Conservation (phyloP, 2,797 vertebrate genomes). For the Alectoris magna region DNA sequence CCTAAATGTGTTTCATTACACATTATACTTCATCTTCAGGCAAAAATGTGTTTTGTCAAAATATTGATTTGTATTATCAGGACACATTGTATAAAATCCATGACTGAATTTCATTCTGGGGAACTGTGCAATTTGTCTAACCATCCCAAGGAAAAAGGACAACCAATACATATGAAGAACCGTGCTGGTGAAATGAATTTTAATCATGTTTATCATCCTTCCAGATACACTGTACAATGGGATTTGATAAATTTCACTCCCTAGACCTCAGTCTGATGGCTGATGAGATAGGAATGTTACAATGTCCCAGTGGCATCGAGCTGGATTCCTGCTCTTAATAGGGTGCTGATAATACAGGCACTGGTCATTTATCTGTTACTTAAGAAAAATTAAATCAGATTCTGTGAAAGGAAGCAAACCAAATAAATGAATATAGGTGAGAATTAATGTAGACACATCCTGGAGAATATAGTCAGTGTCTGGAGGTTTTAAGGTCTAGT, state of each 20-base stretch:
- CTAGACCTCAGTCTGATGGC: constrained; percentile 60
- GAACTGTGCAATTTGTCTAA: constrained; percentile 65
- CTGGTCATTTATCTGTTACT: constrained; percentile 64
- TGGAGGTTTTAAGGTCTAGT: constrained; percentile 9
- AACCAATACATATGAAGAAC: constrained; percentile 55
- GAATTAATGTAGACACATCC: constrained; percentile 12
- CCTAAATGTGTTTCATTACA: constrained; percentile 50
- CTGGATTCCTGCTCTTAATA: constrained; percentile 66
- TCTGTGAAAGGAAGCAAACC: constrained; percentile 9
- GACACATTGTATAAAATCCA: constrained; percentile 27
- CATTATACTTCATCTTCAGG: constrained; percentile 56
- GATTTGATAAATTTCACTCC: constrained; percentile 73
- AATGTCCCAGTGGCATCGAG: constrained; percentile 62
- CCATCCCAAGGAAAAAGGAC: constrained; percentile 67
- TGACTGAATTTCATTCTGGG: constrained; percentile 53
- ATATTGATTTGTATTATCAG: constrained; percentile 72
- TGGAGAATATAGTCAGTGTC: neutral
- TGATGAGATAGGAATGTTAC: constrained; percentile 70
- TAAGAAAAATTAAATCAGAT: constrained; percentile 70
- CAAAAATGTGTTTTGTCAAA: constrained; percentile 67
- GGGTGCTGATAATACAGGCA: constrained; percentile 70
- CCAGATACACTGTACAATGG: constrained; percentile 58
- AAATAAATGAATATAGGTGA: constrained; percentile 42
- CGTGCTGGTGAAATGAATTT: constrained; percentile 68
- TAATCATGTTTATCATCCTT: constrained; percentile 72